These are phyloP conservation scores for Lepidurus arcticus DNA, from an alignment of 1,140 invertebrate genomes.

Conservation along the genomic window DNA sequence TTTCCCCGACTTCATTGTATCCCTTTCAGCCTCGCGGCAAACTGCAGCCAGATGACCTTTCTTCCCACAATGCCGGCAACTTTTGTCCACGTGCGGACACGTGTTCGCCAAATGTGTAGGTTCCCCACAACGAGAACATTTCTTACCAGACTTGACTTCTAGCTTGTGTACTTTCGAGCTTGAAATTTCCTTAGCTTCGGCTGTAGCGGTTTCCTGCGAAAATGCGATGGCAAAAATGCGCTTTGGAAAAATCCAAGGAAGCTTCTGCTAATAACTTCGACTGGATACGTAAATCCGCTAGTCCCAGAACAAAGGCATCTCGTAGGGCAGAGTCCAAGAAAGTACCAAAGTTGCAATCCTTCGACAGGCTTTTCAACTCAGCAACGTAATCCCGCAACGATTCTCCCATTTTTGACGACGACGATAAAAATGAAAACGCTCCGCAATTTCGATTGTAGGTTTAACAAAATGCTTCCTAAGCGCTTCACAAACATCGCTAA, in stretches of 20 bases:
- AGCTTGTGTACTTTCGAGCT: background rate
- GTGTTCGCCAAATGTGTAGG: background rate
- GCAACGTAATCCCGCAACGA: slow-evolving; percentile 30
- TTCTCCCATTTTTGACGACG: slow-evolving; percentile 34
- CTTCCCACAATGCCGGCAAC: slow-evolving; percentile 31
- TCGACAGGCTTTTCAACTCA: slow-evolving; percentile 36
- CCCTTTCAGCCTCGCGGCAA: slow-evolving; percentile 8
- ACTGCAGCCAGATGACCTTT: slow-evolving; percentile 32
- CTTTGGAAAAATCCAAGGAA: background rate
- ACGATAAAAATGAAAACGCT: too few relatives aligned
- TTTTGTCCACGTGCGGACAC: slow-evolving; percentile 24
- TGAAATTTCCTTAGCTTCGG: background rate
- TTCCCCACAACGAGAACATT: slow-evolving; percentile 30
- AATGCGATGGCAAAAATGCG: background rate
- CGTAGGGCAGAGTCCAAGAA: slow-evolving; percentile 30
- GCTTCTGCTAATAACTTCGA: background rate
- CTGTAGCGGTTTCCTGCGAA: background rate
- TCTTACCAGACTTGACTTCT: background rate
- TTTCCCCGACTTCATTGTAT: too few relatives aligned
- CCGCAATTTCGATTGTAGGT: slow-evolving; percentile 5
- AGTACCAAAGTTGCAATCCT: slow-evolving; percentile 30
- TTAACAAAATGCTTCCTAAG: slow-evolving; percentile 10
- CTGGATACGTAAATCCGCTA: slow-evolving; percentile 19
- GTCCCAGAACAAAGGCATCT: slow-evolving; percentile 29
- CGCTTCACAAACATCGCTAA: background rate